Percentiles rank a stretch among this genome's conserved stretches.
Conservation (phyloP, 2,888 invertebrate genomes). For the Salpingus planirostris region DNA sequence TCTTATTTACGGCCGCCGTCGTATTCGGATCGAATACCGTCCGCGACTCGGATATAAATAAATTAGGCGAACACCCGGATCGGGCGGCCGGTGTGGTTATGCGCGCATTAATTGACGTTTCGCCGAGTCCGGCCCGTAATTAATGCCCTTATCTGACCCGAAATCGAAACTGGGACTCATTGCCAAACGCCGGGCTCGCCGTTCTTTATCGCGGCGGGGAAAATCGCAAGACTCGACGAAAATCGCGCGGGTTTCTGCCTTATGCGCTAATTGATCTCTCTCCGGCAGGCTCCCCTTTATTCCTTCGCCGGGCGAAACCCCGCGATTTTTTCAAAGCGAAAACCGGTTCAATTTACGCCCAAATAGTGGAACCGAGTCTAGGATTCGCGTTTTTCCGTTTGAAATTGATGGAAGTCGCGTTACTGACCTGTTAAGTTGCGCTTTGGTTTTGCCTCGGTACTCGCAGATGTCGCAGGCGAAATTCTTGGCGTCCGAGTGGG, state of each 20-base stretch:
- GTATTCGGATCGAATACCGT: slow-evolving; percentile 11
- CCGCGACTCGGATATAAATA: slow-evolving; percentile 18
- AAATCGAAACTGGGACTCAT: slow-evolving; percentile 28
- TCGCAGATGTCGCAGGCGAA: slow-evolving; percentile 45
- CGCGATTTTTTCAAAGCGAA: no score
- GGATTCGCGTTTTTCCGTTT: no score
- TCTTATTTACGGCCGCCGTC: slow-evolving; percentile 9
- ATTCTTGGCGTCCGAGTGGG: slow-evolving; percentile 46
- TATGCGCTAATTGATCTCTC: slow-evolving; percentile 8
- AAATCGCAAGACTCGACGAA: no score
- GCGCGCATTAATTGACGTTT: slow-evolving; percentile 36
- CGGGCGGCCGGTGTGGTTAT: slow-evolving; percentile 17
- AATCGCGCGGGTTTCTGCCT: slow-evolving; percentile 6
- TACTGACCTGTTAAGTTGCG: slow-evolving; percentile 45
- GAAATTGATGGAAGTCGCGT: not conserved
- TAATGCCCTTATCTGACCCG: slow-evolving; percentile 35
- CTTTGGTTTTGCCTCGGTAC: slow-evolving; percentile 47
- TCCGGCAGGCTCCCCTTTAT: not conserved
- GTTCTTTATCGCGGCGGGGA: no score
- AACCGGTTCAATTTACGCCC: no score
- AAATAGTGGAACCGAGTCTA: no score
- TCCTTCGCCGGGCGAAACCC: no score
- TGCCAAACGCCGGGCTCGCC: slow-evolving; percentile 14
- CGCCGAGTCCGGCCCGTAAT: slow-evolving; percentile 36
- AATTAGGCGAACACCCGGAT: slow-evolving; percentile 32